A percentile compares a stretch with the other conserved stretches of the same genome.
These are phyloP conservation scores for Corvus moneduloides DNA, from an alignment of 2,113 vertebrate genomes.

Conservation along the genomic window DNA sequence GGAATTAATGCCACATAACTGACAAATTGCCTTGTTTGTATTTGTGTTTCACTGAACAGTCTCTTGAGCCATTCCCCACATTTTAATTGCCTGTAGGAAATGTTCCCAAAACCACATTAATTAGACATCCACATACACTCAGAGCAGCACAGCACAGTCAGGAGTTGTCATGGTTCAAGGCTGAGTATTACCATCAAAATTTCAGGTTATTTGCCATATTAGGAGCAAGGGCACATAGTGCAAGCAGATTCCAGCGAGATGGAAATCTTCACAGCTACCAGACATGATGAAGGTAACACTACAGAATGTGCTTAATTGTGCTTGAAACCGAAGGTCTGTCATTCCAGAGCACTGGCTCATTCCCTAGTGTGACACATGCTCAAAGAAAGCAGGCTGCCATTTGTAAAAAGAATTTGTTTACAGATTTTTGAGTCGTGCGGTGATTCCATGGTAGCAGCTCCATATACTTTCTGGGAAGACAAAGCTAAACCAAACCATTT, in stretches of 20 bases:
- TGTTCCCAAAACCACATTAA: neutral
- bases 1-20: neutral
- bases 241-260: neutral
- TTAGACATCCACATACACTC: neutral
- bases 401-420: neutral
- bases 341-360: neutral
- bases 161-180: neutral
- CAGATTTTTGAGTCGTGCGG: fast-evolving
- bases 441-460: neutral
- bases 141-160: neutral
- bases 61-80: neutral
- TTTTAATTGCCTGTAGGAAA: neutral
- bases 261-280: neutral
- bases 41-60: neutral
- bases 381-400: neutral
- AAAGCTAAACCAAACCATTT: neutral
- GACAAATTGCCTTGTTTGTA: neutral
- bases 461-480: neutral
- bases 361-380: neutral
- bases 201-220: neutral
- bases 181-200: neutral
- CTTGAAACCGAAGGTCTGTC: neutral
- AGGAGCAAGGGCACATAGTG: neutral
- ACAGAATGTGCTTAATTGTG: neutral
- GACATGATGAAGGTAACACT: neutral